Conservation (phyloP, 2,888 invertebrate species). For the Caenorhabditis sulstoni region DNA sequence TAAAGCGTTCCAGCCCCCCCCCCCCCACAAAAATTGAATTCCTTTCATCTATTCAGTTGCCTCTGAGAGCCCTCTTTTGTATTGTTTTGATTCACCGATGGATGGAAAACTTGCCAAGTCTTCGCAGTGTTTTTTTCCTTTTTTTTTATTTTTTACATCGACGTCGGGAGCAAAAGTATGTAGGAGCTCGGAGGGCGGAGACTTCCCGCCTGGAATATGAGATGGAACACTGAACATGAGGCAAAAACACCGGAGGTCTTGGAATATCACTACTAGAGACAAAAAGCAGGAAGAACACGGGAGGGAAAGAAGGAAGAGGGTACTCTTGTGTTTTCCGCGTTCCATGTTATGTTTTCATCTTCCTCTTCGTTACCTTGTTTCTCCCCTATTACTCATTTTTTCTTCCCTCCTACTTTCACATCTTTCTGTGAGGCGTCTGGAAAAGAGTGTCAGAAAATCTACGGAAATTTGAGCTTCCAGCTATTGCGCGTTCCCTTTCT, state of each 20-base stretch:
- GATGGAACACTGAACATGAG: conserved; percentile 58
- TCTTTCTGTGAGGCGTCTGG: too few species aligned
- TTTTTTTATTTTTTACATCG: conserved; percentile 13
- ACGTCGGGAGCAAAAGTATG: conserved; percentile 26
- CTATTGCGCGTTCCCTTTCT: not conserved
- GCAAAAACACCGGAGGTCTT: conserved; percentile 6
- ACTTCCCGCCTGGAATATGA: conserved; percentile 50
- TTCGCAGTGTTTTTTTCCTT: too few species aligned
- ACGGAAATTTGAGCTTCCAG: too few species aligned
- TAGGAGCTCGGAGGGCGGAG: too few species aligned
- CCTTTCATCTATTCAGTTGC: conserved; percentile 6
- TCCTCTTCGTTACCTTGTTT: not conserved
- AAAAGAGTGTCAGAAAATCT: too few species aligned
- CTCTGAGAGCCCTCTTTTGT: not conserved
- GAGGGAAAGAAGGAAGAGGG: not conserved
- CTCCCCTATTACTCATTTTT: conserved; percentile 3
- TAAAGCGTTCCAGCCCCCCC: not conserved
- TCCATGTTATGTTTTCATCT: not conserved
- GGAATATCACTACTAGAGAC: conserved; percentile 18
- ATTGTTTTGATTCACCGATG: conserved; percentile 19
- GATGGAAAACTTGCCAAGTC: too few species aligned
- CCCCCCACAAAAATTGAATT: conserved; percentile 2
- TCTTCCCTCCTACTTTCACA: not conserved
- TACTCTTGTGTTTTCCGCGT: conserved; percentile 4
- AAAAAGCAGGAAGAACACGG: not conserved